Evolutionary conservation across 2,113 vertebrate species (phyloP).

Genomic region (Galemys pyrenaicus): DNA sequence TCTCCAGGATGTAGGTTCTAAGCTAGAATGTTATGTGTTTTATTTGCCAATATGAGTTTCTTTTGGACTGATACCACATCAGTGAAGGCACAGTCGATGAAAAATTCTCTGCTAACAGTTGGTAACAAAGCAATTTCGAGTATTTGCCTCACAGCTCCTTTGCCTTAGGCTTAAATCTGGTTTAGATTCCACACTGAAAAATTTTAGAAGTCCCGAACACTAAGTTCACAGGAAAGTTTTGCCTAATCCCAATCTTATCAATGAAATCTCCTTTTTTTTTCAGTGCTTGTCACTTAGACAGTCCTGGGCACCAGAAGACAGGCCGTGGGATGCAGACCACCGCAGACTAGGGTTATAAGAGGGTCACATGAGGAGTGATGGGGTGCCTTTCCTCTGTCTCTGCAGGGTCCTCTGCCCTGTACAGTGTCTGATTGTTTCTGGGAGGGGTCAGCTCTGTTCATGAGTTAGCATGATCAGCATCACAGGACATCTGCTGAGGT

Average conservation of each 20-base stretch:
- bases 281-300: background rate
- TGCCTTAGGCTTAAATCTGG: slow-evolving; percentile 35
- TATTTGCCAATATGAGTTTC: slow-evolving; percentile 76
- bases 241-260: background rate
- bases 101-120: slow-evolving; percentile 27
- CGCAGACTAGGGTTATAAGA: background rate
- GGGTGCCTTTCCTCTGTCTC: background rate
- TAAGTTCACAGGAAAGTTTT: background rate
- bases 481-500: background rate
- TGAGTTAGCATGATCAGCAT: accelerated
- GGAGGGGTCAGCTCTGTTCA: background rate
- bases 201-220: slow-evolving; percentile 17
- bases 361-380: background rate
- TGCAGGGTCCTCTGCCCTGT: background rate
- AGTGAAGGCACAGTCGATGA: slow-evolving; percentile 55
- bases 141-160: background rate
- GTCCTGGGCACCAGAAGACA: background rate
- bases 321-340: background rate
- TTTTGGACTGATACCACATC: slow-evolving; percentile 55
- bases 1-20: slow-evolving; percentile 58
- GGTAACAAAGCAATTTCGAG: background rate
- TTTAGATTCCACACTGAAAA: background rate
- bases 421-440: background rate
- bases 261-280: background rate
- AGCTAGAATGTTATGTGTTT: slow-evolving; percentile 74